A percentile compares a stretch with the other conserved stretches of the same genome.
These are phyloP conservation scores for Cliona cf. orientalis DNA, from an alignment of 37 sponge, comb jelly and placozoan genomes.

Conservation along the genomic window DNA sequence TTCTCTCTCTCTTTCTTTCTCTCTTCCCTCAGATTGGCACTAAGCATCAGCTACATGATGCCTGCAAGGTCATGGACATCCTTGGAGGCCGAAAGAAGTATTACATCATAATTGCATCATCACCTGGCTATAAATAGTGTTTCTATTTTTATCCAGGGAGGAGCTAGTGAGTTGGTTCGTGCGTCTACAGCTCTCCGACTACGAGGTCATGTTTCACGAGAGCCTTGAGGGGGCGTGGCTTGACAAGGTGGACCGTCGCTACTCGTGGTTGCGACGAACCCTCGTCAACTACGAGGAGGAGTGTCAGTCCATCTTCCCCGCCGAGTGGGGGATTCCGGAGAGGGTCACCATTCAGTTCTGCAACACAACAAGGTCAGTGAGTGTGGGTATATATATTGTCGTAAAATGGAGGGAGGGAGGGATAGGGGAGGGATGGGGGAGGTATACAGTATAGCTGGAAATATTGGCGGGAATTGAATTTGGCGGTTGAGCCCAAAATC, in stretches of 20 bases:
- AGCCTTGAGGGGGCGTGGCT: slow-evolving; percentile 89
- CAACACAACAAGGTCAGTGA: slow-evolving; percentile 75
- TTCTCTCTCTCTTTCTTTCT: neutral
- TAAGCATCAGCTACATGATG: slow-evolving; percentile 69
- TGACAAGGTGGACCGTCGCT: slow-evolving; percentile 91
- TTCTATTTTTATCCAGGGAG: slow-evolving; percentile 56
- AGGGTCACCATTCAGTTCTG: slow-evolving; percentile 87
- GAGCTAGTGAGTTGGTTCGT: slow-evolving; percentile 91
- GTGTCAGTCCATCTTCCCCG: slow-evolving; percentile 82
- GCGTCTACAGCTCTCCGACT: slow-evolving; percentile 92
- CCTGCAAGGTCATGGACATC: slow-evolving; percentile 75
- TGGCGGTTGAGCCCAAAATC: too few species aligned
- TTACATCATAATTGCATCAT: neutral
- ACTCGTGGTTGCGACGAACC: slow-evolving; percentile 91
- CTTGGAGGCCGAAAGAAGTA: slow-evolving; percentile 57
- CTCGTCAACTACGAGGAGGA: slow-evolving; percentile 90
- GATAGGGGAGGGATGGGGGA: too few species aligned
- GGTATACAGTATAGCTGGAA: too few species aligned
- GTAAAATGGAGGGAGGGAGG: too few species aligned
- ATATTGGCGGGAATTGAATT: too few species aligned
- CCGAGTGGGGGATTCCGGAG: slow-evolving; percentile 88
- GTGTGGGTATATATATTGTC: too few species aligned
- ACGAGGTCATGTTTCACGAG: slow-evolving; percentile 89
- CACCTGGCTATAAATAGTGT: neutral
- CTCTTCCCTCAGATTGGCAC: slow-evolving; percentile 42